Evolutionary conservation across 2,797 vertebrate genomes (phyloP), one percentile per base, ranked within the genome.

Genomic region (Hemibagrus guttatus): DNA sequence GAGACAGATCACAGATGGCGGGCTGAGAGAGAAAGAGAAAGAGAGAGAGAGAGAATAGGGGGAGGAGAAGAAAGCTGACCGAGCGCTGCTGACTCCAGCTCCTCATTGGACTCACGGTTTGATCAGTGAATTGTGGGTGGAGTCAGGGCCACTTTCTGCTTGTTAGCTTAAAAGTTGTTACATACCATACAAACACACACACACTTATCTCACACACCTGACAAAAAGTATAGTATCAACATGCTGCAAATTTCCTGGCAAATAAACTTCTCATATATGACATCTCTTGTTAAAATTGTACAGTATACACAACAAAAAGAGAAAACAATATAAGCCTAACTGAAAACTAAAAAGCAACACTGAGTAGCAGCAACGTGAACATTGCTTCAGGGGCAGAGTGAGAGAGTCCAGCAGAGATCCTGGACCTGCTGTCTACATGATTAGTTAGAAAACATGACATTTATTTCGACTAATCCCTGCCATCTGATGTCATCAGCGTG

Each of bases 1-100:
- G 95, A 95, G 95, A 96, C 96, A 95, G 93, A 94, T 95, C 94
- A 94, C 95, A 95, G 94, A 95, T 82, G 92, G 93, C 95, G 76
- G 86, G 81, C 85, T 78, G 84, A 80, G 56, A 85, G 64, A 42
- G 58, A 31, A 84, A 81, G 56, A 46, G 84, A 66, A 69, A 49
- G 81, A 63, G 39, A 81, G 69, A 19, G 68, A 42, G 85, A 64
- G 49, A 58, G 86, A 75, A 68, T n/a, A 81, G 69, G 52, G 16
- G n/a, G 31, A 66, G 58, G 31, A 76, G 76, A 58, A 83, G 78
- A 85, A 88, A 88, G 83, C 72, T 63, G 68, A 66, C 49, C 54
- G 64, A 83, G 78, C 23, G 46, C 85, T 76, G 80, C 87, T 81
- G 88, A 86, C 86, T 88, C 88, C 39, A 68, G 76, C 81, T 89